Evolutionary conservation across 2,797 vertebrate species (phyloP), one percentile per base, ranked within the genome.

Genomic region (Coreius guichenoti): DNA sequence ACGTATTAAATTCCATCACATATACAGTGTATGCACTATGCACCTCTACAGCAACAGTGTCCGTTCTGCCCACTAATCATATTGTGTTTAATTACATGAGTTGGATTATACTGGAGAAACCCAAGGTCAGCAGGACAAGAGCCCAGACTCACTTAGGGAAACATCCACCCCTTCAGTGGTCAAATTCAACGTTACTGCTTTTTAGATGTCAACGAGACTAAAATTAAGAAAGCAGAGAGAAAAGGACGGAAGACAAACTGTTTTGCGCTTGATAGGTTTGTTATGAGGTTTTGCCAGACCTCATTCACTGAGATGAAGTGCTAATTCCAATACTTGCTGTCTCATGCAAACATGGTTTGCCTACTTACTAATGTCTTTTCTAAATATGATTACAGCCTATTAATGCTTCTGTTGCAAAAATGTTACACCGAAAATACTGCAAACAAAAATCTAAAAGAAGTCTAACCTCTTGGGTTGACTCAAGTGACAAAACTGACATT

Each of bases 21-120:
- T 68, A 43, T 68, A 31, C 9, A 78, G 13, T 67, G 23, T 33
- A 16, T 65, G 36, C 54, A 69, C 16, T 67, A 47, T 11, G 23
- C 51, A 80, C 43, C 33, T 51, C 16, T 23, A 85, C 78, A 85
- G 69, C 77, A 80, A 65, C n/a, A 73, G 17, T 67, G 31, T 54
- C 56, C n/a, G 8, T 67, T 47, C 58, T 51, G 77, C 56, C 56
- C 77, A 80, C 56, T 80, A 85, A 85, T 70, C 69, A 54, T 47
- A 51, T 80, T 80, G 69, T 19, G 68, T 80, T 80, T 85, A 73
- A 85, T 74, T 85, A 51, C 56, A 80, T 14, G 33, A 39, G 21
- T 67, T 23, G 56, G 56, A 68, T 70, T 78, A 80, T 31, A 29
- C 58, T 29, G 45, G 67, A 74, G 65, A 83, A 73, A 77, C 23